phyloP scores from a whole-genome alignment of 2,113 vertebrate species.

The Peromyscus californicus region DNA sequence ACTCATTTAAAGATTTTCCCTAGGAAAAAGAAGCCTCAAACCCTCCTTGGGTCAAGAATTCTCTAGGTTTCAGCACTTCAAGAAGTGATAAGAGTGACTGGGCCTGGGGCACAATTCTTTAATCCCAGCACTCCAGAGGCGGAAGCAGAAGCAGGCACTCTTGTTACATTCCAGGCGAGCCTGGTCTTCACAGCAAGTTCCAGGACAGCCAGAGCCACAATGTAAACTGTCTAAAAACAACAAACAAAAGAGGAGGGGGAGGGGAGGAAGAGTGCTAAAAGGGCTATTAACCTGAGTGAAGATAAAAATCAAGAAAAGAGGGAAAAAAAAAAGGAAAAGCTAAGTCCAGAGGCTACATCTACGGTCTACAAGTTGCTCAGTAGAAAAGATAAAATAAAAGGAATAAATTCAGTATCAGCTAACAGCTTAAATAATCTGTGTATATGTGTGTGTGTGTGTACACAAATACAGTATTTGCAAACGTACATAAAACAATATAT shows the following conservation, averaged over 20 bases:
- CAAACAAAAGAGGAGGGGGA: not conserved
- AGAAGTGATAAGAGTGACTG: constrained; percentile 34
- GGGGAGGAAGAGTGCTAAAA: not conserved
- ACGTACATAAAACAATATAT: not conserved
- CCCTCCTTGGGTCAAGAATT: constrained; percentile 18
- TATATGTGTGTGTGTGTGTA: not conserved
- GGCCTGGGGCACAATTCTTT: not conserved
- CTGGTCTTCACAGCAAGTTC: not conserved
- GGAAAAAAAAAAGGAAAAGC: not conserved
- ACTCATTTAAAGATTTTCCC: constrained; percentile 56
- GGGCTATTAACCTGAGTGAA: constrained; percentile 15
- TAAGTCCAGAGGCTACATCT: not conserved
- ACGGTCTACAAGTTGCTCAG: constrained; percentile 50
- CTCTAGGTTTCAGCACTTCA: constrained; percentile 22
- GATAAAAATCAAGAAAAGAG: constrained; percentile 28
- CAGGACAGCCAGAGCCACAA: not conserved
- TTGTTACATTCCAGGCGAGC: not conserved
- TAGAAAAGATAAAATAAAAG: constrained; percentile 7
- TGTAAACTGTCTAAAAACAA: not conserved
- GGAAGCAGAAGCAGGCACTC: not conserved
- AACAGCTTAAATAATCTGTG: not conserved
- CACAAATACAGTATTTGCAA: not conserved
- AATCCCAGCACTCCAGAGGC: not conserved
- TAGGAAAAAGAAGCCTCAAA: constrained; percentile 26
- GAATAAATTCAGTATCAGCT: not conserved